A percentile compares a stretch with the other conserved stretches of the same genome.
Conservation (phyloP, 2,888 invertebrate species). For the Phoronis australis region DNA sequence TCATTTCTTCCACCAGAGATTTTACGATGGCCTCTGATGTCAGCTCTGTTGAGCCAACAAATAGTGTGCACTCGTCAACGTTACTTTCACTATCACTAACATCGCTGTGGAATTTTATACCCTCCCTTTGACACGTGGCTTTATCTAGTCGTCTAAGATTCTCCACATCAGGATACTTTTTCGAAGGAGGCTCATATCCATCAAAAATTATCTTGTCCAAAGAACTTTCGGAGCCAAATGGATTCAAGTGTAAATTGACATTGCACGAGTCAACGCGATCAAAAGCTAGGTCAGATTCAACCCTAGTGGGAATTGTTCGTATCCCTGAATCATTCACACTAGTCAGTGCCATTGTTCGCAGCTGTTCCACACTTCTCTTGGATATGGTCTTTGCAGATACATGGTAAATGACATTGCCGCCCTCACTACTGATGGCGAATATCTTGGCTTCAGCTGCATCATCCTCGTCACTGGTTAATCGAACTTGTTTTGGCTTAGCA, state of each 20-base stretch:
- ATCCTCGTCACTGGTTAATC: slow-evolving; percentile 26
- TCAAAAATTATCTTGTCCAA: slow-evolving; percentile 41
- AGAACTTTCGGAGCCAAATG: slow-evolving; percentile 55
- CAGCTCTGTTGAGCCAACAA: slow-evolving; percentile 1
- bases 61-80: slow-evolving; percentile 7
- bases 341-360: slow-evolving; percentile 55
- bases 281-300: slow-evolving; percentile 56
- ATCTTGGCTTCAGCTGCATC: slow-evolving; percentile 59
- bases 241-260: slow-evolving; percentile 66
- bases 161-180: slow-evolving; percentile 23
- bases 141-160: slow-evolving; percentile 37
- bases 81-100: slow-evolving; percentile 24
- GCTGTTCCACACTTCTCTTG: slow-evolving; percentile 49
- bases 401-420: slow-evolving; percentile 65
- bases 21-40: slow-evolving; percentile 6
- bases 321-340: slow-evolving; percentile 34
- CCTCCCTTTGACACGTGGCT: slow-evolving; percentile 46
- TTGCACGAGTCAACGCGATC: slow-evolving; percentile 55
- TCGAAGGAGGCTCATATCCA: slow-evolving; percentile 31
- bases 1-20: slow-evolving; percentile 2
- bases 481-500: slow-evolving; percentile 44
- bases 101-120: slow-evolving; percentile 35
- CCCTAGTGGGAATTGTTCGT: slow-evolving; percentile 29
- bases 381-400: slow-evolving; percentile 48
- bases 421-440: slow-evolving; percentile 76